Base-by-base conservation (phyloP, 2,797 vertebrate genomes). In the Moxostoma hubbsi region DNA sequence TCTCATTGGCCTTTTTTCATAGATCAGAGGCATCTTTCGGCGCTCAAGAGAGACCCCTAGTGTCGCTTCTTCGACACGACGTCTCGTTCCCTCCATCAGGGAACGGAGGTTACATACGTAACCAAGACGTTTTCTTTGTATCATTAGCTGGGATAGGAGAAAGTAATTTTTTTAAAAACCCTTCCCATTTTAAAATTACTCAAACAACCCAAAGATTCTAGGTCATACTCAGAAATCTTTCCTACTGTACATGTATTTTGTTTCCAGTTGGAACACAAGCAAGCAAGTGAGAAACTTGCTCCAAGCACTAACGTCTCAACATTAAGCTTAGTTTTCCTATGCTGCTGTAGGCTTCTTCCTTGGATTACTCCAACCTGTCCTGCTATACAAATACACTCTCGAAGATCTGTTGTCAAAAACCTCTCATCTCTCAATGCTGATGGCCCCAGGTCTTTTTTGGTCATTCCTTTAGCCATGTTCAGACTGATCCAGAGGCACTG, bases 401-500 rank as follows among this genome's bases (percentile, higher is more conserved):
- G 16, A 69, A 54, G 50, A 43, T 50, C 7, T 16, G n/a, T 24
- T 71, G 9, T 71, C 53, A 57, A 11, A 11, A 57, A 16, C 36
- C 36, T 16, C 8, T 57, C 1, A 0, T 71, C 55, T 71, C 24
- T 15, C 53, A 12, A n/a, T 1, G 1, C 71, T 61, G 11, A n/a
- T 10, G 0, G 71, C 57, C 46, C 61, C 16, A 50, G 57, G 57
- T 57, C 58, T 15, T 47, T 43, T 71, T 53, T 46, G 54, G 10
- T 47, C 15, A 71, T 71, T 58, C 6, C 43, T 18, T 58, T 36
- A 58, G n/a, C 54, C 16, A 13, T 50, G 15, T 73, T 36, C 46
- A 73, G 46, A 73, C 71, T 59, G 16, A 73, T 73, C 46, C 54
- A 45, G 8, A 45, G 4, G 8, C 67, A 70, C 13, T 9, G 43